Evolutionary conservation across 2,113 vertebrate species (phyloP).

Genomic region (Platanista minor): DNA sequence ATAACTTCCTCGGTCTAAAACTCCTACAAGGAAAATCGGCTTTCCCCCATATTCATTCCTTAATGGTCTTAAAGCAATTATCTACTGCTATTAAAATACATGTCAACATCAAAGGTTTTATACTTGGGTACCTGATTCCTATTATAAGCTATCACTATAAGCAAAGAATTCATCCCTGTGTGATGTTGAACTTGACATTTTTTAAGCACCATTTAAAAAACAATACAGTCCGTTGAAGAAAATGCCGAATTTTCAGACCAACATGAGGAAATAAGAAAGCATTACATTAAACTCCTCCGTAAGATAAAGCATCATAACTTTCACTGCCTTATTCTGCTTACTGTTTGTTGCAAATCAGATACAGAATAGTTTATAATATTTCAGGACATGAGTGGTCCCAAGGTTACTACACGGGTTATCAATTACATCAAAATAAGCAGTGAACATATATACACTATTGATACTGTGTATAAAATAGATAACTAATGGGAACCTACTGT

Average conservation of each 20-base stretch:
- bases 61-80: slow-evolving; percentile 45
- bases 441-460: too few species aligned
- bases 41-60: not conserved
- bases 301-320: not conserved
- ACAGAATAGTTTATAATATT: not conserved
- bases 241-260: not conserved
- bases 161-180: not conserved
- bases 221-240: not conserved
- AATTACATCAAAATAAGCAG: not conserved
- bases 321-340: not conserved
- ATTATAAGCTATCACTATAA: slow-evolving; percentile 29
- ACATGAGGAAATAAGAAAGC: not conserved
- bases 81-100: slow-evolving; percentile 2
- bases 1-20: slow-evolving; percentile 34
- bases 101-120: slow-evolving; percentile 28
- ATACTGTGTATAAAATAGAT: too few species aligned
- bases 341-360: not conserved
- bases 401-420: not conserved
- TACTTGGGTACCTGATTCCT: not conserved
- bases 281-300: not conserved
- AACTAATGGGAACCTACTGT: too few species aligned
- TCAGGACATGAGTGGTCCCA: not conserved
- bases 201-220: not conserved
- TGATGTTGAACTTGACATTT: slow-evolving; percentile 24
- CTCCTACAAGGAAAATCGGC: slow-evolving; percentile 52